Conservation (phyloP, 1,140 invertebrate species). For the Cryptotermes secundus region DNA sequence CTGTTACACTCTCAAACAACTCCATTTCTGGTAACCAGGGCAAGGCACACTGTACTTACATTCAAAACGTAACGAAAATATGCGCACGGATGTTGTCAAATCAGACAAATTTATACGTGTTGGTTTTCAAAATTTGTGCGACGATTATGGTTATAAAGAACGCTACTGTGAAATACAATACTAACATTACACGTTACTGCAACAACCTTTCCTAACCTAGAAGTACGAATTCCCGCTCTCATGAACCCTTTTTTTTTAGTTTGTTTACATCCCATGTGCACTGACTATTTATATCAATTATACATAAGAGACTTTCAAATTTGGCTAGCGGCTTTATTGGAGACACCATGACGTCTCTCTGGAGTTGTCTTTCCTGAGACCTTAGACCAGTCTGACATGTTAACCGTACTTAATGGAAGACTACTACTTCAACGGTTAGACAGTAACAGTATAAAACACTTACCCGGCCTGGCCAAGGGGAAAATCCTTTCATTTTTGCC, state of each 20-base stretch:
- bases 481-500: constrained; percentile 95
- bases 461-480: constrained; percentile 91
- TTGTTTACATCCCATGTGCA: constrained; percentile 1
- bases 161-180: too few relatives aligned
- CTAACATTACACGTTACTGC: too few relatives aligned
- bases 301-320: background rate
- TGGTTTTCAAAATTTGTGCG: too few relatives aligned
- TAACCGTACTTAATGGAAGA: background rate
- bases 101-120: too few relatives aligned
- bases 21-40: too few relatives aligned
- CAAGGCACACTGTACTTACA: too few relatives aligned
- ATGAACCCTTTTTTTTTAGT: background rate
- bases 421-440: constrained; percentile 10
- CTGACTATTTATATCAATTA: background rate
- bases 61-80: too few relatives aligned
- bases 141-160: too few relatives aligned
- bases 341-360: background rate
- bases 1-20: too few relatives aligned
- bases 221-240: constrained; percentile 2
- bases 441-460: constrained; percentile 46
- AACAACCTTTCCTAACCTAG: background rate
- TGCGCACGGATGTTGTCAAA: too few relatives aligned
- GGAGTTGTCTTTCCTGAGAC: background rate
- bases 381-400: background rate
- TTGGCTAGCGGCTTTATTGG: background rate